Base-by-base conservation (phyloP, 2,888 invertebrate species). In the Xanthia icteritia region DNA sequence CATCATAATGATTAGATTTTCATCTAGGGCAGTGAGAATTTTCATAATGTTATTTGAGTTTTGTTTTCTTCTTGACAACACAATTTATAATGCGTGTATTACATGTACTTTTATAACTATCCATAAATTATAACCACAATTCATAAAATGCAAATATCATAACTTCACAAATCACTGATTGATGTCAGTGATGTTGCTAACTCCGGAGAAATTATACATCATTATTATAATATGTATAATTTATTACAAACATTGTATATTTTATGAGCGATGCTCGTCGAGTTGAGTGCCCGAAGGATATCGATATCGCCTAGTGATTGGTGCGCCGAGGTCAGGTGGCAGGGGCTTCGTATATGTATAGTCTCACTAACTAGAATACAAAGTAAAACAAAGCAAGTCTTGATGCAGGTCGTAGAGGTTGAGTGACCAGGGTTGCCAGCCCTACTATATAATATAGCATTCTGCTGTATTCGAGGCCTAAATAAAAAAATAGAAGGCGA, bases 291-390 rank as follows among this genome's bases (percentile, higher is more conserved):
- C 65, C 75, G 20, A 27, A 54, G 45, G 60, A 45, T 79, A 74
- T 61, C 51, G 11, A 27, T 82, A 36, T 45, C 75, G n/a, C 23
- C 5, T 11, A 65, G 45, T 60, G 51, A 73, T 60, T 78, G 65
- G n/a, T 58, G 81, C 5, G 23, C 36, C 82, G 78, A 82, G 82
- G 75, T 79, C 78, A 78, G 64, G 36, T 36, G 82, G 31, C 75
- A 65, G 36, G n/a, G 5, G 42, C 36, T 42, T 36, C 9, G 58
- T 36, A 45, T 42, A 23, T 31, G 20, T 79, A 23, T 17, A 65
- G n/a, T 48, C 39, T n/a, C 4, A 42, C 20, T 27, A n/a, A 2
- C 3, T 39, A 31, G 0, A 45, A 15, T 42, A 58, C 76, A 51
- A 39, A 39, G 31, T 77, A 58, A 77, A 31, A 63, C 74, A 74